A percentile compares a stretch with the other conserved stretches of the same genome.
Evolutionary conservation across 2,113 vertebrate genomes (phyloP).

Genomic region (Nipponia nippon): DNA sequence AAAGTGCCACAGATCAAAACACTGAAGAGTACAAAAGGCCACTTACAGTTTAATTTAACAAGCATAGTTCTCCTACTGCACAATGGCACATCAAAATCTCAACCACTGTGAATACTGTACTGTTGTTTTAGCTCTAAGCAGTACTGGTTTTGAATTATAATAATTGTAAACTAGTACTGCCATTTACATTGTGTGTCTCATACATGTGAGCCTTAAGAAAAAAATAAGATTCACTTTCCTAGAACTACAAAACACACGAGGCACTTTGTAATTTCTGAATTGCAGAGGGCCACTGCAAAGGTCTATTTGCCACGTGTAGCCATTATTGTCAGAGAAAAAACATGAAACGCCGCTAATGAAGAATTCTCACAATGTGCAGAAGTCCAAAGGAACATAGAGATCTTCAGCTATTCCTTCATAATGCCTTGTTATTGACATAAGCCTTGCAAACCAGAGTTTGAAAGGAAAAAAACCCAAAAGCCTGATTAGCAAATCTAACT

Average conservation of each 20-base stretch:
- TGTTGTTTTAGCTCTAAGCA: not conserved
- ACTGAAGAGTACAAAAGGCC: not conserved
- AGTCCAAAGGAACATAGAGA: not conserved
- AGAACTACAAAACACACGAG: not conserved
- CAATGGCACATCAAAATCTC: not conserved
- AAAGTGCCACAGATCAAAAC: not conserved
- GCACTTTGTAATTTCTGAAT: not conserved
- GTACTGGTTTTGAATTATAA: not conserved
- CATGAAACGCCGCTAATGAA: not conserved
- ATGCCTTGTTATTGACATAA: not conserved
- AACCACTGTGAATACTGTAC: not conserved
- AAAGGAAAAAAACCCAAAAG: not conserved
- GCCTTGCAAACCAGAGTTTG: slow-evolving; percentile 21
- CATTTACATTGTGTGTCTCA: not conserved
- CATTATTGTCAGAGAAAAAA: not conserved
- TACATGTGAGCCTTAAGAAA: not conserved
- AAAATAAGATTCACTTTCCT: not conserved
- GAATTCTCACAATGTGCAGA: not conserved
- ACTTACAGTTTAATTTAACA: not conserved
- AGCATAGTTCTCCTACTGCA: not conserved
- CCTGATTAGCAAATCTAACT: not conserved
- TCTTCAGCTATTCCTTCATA: not conserved
- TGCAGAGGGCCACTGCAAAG: not conserved
- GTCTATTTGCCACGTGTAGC: not conserved
- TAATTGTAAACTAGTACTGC: not conserved